Percentiles rank a stretch among this genome's conserved stretches.
These are phyloP conservation scores for Orthosia gothica DNA, from an alignment of 2,888 invertebrate species.

Conservation along the genomic window DNA sequence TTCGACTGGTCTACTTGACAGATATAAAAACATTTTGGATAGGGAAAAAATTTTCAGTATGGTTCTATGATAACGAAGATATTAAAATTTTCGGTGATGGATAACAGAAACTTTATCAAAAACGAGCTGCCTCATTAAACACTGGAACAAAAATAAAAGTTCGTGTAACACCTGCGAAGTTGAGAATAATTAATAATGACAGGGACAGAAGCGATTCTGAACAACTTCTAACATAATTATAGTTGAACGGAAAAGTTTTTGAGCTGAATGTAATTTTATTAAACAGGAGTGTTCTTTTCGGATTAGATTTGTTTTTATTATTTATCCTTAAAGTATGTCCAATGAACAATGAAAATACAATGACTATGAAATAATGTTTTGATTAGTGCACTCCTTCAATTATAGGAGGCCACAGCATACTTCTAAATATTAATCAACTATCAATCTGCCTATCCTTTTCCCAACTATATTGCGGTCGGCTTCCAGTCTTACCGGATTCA, in stretches of 20 bases:
- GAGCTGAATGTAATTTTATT: background rate
- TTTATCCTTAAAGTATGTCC: too few species aligned
- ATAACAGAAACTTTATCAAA: slow-evolving; percentile 31
- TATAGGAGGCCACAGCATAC: too few species aligned
- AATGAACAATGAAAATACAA: too few species aligned
- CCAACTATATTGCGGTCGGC: too few species aligned
- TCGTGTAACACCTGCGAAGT: slow-evolving; percentile 44
- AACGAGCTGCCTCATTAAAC: slow-evolving; percentile 33
- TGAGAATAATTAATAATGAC: slow-evolving; percentile 29
- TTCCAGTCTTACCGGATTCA: too few species aligned
- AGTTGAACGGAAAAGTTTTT: slow-evolving; percentile 35
- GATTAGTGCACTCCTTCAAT: too few species aligned
- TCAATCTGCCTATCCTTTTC: too few species aligned
- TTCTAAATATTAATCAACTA: too few species aligned
- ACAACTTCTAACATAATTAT: slow-evolving; percentile 41
- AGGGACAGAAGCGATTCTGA: slow-evolving; percentile 15
- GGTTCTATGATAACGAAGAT: background rate
- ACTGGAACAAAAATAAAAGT: slow-evolving; percentile 44
- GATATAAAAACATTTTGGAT: too few species aligned
- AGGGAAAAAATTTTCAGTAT: too few species aligned
- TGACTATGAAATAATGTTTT: too few species aligned
- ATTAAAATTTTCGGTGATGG: slow-evolving; percentile 14
- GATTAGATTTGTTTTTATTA: background rate
- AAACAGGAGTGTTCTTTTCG: background rate
- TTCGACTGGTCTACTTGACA: too few species aligned